phyloP scores from a whole-genome alignment of 2,888 invertebrate species.

The Sesia apiformis region DNA sequence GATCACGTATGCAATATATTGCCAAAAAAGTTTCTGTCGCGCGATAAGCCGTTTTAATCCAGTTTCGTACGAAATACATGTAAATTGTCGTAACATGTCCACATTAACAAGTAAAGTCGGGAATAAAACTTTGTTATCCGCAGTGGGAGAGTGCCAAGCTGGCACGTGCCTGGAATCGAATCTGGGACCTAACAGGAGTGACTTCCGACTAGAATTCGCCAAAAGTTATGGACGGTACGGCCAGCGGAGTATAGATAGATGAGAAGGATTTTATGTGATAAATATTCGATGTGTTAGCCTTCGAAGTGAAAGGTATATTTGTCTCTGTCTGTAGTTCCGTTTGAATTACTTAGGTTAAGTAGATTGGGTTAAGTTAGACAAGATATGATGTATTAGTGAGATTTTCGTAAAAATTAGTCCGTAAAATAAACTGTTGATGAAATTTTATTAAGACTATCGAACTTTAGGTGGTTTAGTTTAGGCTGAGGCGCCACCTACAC shows the following conservation, averaged over 20 bases:
- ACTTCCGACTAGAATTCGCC: not conserved
- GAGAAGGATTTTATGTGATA: not conserved
- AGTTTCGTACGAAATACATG: conserved; percentile 1
- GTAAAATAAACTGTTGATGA: too few species aligned
- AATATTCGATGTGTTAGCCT: not conserved
- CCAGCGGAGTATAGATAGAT: not conserved
- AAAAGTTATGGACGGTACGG: not conserved
- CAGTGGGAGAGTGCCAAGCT: conserved; percentile 15
- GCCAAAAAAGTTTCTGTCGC: too few species aligned
- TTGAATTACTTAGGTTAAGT: too few species aligned
- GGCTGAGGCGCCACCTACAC: too few species aligned
- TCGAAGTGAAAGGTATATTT: not conserved
- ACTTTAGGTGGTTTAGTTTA: too few species aligned
- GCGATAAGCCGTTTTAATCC: conserved; percentile 11
- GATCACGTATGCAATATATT: too few species aligned
- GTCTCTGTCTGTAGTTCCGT: not conserved
- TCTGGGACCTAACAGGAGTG: not conserved
- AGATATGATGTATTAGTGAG: too few species aligned
- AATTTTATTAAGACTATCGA: too few species aligned
- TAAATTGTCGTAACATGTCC: not conserved
- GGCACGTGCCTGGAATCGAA: conserved; percentile 21
- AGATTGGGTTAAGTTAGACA: too few species aligned
- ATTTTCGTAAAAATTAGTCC: too few species aligned
- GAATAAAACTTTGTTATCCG: conserved; percentile 25
- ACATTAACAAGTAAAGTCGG: conserved; percentile 15